Percentiles rank a stretch among this genome's conserved stretches.
Conservation (phyloP, 2,113 vertebrate genomes). For the Lasiurus cinereus region DNA sequence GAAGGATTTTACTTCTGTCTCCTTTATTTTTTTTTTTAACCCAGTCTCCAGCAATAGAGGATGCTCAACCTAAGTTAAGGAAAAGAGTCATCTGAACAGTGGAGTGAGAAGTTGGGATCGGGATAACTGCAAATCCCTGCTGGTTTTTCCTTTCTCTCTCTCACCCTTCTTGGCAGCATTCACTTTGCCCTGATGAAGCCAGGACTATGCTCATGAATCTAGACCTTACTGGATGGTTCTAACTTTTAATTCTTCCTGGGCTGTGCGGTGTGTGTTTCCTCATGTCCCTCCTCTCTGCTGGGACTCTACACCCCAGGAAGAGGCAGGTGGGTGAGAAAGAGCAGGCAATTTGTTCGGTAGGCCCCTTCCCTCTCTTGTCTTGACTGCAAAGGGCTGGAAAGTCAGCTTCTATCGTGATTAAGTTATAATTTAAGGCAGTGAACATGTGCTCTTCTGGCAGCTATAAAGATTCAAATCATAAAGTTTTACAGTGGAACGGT, state of each 20-base stretch:
- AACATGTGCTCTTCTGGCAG: slow-evolving; percentile 91
- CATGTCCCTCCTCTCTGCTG: not conserved
- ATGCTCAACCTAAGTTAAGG: not conserved
- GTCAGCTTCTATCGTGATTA: slow-evolving; percentile 88
- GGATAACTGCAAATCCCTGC: not conserved
- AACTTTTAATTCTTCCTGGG: not conserved
- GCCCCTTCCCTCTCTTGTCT: slow-evolving; percentile 79
- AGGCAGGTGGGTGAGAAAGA: slow-evolving; percentile 74
- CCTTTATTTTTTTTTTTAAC: slow-evolving; percentile 5
- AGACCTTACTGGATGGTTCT: not conserved
- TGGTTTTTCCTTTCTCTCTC: not conserved
- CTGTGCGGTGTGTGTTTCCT: not conserved
- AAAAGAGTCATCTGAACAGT: not conserved
- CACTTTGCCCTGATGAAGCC: not conserved
- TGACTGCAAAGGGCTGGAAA: slow-evolving; percentile 82
- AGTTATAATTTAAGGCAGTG: slow-evolving; percentile 92
- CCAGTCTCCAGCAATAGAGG: not conserved
- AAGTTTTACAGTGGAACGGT: slow-evolving; percentile 93
- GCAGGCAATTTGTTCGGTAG: slow-evolving; percentile 42
- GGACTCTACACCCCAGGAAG: not conserved
- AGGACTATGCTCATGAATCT: not conserved
- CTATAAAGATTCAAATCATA: slow-evolving; percentile 93
- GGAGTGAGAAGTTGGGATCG: not conserved
- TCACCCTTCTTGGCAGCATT: not conserved
- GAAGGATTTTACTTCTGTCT: not conserved